Percentiles rank a stretch among this genome's conserved stretches.
Conservation (phyloP, 1,140 invertebrate species). For the Drosophila seguyi region DNA sequence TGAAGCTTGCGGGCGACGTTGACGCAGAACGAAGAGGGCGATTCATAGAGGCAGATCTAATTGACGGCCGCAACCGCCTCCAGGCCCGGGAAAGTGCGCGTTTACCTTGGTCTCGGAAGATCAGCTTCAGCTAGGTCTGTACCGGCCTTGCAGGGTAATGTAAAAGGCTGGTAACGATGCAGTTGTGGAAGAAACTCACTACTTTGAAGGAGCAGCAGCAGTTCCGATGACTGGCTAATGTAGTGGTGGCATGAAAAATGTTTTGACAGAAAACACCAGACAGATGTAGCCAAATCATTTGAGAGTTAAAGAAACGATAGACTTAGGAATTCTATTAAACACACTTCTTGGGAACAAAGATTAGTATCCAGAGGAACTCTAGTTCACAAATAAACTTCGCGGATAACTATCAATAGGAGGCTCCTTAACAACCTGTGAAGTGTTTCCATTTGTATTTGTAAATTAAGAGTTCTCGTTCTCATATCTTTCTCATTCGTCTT, state of each 20-base stretch:
- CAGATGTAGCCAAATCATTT: background rate
- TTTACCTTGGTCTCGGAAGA: background rate
- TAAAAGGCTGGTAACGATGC: background rate
- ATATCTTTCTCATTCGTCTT: background rate
- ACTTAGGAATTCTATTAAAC: background rate
- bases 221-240: background rate
- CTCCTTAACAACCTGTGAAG: background rate
- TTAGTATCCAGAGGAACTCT: background rate
- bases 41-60: background rate
- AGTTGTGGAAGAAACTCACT: background rate
- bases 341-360: background rate
- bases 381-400: background rate
- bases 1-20: background rate
- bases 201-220: slow-evolving; percentile 2
- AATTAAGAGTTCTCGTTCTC: too few relatives aligned
- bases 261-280: slow-evolving; percentile 2
- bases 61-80: background rate
- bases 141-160: background rate
- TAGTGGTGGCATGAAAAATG: background rate
- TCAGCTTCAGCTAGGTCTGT: background rate
- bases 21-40: background rate
- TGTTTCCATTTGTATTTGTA: background rate
- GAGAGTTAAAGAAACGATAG: background rate
- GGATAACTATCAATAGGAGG: background rate
- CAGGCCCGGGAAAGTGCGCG: background rate